Evolutionary conservation across 1,140 invertebrate species (phyloP).

Genomic region (Brachionus rotundiformis): DNA sequence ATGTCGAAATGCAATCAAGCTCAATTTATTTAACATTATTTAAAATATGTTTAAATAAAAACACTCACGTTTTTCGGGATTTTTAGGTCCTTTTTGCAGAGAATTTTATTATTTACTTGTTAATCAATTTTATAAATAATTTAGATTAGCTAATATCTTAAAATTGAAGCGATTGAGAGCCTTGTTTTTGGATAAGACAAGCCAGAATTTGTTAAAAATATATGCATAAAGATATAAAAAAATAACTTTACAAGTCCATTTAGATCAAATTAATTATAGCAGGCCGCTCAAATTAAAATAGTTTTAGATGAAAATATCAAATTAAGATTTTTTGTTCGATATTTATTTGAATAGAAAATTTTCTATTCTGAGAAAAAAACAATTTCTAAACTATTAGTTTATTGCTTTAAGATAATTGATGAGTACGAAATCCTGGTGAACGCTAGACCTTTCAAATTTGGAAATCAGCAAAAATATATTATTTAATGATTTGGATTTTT

Average conservation of each 20-base stretch:
- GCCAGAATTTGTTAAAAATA: not conserved
- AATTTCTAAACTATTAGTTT: not conserved
- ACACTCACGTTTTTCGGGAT: not conserved
- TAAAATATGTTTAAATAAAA: not conserved
- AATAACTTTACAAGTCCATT: too few relatives aligned
- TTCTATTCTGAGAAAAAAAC: not conserved
- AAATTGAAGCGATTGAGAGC: not conserved
- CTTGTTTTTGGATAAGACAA: conserved; percentile 1
- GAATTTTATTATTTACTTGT: not conserved
- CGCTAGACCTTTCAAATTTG: not conserved
- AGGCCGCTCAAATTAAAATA: not conserved
- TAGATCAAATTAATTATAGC: not conserved
- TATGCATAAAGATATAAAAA: not conserved
- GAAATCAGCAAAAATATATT: too few relatives aligned
- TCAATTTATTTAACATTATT: not conserved
- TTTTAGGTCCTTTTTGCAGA: not conserved
- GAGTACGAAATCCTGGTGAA: not conserved
- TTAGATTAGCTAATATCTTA: not conserved
- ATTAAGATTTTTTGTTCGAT: not conserved
- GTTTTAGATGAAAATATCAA: not conserved
- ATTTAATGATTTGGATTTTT: too few relatives aligned
- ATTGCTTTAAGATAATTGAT: not conserved
- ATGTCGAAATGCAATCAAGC: not conserved
- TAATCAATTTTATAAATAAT: not conserved
- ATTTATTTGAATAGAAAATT: not conserved